Percentiles rank a stretch among this genome's conserved stretches.
phyloP scores from a whole-genome alignment of 1,140 invertebrate species.

The Lasioglossum albipes region DNA sequence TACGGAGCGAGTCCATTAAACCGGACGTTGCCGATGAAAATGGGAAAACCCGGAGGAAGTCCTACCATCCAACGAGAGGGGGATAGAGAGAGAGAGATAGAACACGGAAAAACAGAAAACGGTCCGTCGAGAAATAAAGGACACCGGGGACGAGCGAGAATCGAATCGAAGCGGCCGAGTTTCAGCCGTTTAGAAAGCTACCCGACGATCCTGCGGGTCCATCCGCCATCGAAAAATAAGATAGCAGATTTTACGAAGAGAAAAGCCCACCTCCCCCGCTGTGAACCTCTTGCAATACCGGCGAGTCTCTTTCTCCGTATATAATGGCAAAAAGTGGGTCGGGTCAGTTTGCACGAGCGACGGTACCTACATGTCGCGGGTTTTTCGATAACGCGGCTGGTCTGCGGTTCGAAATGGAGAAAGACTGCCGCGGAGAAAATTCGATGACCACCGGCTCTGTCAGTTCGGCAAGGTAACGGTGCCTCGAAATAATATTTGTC shows the following conservation, averaged over 20 bases:
- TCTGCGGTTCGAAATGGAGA: constrained; percentile 9
- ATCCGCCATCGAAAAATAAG: constrained; percentile 55
- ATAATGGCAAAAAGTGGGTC: constrained; percentile 74
- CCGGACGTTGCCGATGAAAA: neutral
- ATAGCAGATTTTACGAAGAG: constrained; percentile 69
- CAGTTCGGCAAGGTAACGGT: constrained; percentile 28
- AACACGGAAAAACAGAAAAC: neutral
- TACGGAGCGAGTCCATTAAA: neutral
- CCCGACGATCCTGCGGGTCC: constrained; percentile 59
- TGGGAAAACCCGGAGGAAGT: neutral
- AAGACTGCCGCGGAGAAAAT: neutral
- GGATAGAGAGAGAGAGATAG: neutral
- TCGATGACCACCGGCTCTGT: constrained; percentile 4
- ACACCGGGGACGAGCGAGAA: too few relatives aligned
- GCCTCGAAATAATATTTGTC: neutral
- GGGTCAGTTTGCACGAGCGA: constrained; percentile 51
- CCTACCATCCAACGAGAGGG: neutral
- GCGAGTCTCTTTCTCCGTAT: constrained; percentile 59
- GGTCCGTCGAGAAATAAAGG: neutral
- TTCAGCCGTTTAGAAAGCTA: constrained; percentile 73
- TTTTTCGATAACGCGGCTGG: constrained; percentile 47
- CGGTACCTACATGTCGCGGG: constrained; percentile 49
- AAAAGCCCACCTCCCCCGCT: constrained; percentile 53
- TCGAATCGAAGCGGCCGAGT: neutral
- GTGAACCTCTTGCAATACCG: constrained; percentile 46